These are phyloP conservation scores for Holotrichia oblita DNA, from an alignment of 1,140 invertebrate species.

Conservation along the genomic window DNA sequence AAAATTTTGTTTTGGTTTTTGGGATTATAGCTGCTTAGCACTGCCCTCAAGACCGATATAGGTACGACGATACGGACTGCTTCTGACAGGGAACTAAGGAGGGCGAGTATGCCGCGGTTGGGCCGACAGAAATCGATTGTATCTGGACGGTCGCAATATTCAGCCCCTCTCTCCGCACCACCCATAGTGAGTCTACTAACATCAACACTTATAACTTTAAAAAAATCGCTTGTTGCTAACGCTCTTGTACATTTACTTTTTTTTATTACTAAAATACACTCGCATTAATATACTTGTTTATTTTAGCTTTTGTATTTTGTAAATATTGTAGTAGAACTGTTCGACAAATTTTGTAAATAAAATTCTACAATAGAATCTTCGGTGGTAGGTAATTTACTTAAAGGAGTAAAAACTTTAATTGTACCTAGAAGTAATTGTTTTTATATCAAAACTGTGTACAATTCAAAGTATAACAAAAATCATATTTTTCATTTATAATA, in stretches of 20 bases:
- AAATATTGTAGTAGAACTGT: background rate
- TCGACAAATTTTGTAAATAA: too few relatives aligned
- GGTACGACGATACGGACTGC: conserved; percentile 71
- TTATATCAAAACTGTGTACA: too few relatives aligned
- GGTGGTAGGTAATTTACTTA: too few relatives aligned
- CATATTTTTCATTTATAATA: too few relatives aligned
- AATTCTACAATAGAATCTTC: too few relatives aligned
- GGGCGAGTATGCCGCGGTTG: conserved; percentile 54
- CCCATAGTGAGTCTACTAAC: conserved; percentile 58
- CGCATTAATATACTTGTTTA: background rate
- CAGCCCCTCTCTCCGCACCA: conserved; percentile 53
- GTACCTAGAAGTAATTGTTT: too few relatives aligned
- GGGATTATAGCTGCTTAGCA: conserved; percentile 77
- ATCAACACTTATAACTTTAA: conserved; percentile 8
- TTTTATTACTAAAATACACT: conserved; percentile 5
- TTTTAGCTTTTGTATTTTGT: background rate
- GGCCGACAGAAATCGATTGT: conserved; percentile 52
- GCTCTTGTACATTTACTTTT: background rate
- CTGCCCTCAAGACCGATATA: conserved; percentile 83
- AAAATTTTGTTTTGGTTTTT: conserved; percentile 45
- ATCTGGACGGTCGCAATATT: conserved; percentile 52
- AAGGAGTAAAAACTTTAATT: too few relatives aligned
- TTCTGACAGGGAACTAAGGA: conserved; percentile 53
- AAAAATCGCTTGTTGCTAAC: background rate
- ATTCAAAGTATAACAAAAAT: too few relatives aligned